Evolutionary conservation across 2,888 invertebrate species (phyloP).

Genomic region (Ichneumoninae sp.): DNA sequence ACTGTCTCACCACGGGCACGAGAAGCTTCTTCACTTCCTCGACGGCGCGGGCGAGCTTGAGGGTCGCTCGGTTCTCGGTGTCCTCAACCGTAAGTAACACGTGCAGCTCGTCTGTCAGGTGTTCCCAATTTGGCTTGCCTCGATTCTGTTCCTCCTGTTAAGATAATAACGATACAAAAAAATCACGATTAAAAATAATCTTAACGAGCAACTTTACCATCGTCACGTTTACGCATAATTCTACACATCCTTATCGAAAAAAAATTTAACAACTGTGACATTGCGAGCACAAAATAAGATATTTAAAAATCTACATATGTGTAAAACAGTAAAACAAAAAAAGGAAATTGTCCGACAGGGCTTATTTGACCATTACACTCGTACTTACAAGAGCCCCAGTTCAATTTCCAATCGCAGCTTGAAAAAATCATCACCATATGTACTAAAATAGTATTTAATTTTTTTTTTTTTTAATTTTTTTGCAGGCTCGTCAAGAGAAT

Average conservation of each 20-base stretch:
- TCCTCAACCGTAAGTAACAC: constrained; percentile 99
- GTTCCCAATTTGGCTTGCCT: constrained; percentile 99
- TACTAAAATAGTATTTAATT: constrained; percentile 21
- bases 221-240: constrained; percentile 1
- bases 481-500: constrained; percentile 1
- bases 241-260: constrained; percentile 36
- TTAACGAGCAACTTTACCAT: background rate
- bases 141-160: constrained; percentile 98
- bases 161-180: constrained; percentile 31
- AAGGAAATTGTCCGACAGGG: constrained; percentile 44
- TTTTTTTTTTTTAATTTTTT: background rate
- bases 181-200: constrained; percentile 16
- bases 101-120: constrained; percentile 99
- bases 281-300: constrained; percentile 28
- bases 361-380: constrained; percentile 42
- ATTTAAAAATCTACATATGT: constrained; percentile 11
- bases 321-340: constrained; percentile 39
- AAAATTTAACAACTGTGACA: constrained; percentile 5
- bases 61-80: constrained; percentile 97
- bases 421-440: constrained; percentile 72
- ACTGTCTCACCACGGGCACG: constrained; percentile 92
- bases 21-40: constrained; percentile 99
- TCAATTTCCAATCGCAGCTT: constrained; percentile 78
- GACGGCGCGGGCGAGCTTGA: constrained; percentile 97
- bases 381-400: constrained; percentile 78